A percentile compares a stretch with the other conserved stretches of the same genome.
Evolutionary conservation across 1,140 invertebrate species (phyloP).

Genomic region (Neodiprion pinetum): DNA sequence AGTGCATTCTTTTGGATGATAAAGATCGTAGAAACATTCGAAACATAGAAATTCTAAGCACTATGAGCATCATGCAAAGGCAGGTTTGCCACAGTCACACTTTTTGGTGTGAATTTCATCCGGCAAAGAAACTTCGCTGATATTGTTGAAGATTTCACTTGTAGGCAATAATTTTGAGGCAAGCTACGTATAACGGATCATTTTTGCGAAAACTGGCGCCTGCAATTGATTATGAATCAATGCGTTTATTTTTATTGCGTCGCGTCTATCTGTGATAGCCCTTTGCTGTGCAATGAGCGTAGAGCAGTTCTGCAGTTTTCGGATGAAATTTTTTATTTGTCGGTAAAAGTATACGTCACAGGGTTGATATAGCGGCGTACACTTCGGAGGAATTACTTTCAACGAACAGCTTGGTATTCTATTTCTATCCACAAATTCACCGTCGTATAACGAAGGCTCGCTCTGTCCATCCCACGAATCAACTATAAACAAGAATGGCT

Average conservation of each 20-base stretch:
- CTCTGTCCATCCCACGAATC: constrained; percentile 35
- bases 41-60: not conserved
- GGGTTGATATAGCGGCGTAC: constrained; percentile 30
- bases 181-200: constrained; percentile 30
- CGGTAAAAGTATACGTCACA: constrained; percentile 39
- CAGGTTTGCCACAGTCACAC: not conserved
- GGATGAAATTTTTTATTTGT: constrained; percentile 35
- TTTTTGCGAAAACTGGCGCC: constrained; percentile 22
- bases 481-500: constrained; percentile 33
- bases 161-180: constrained; percentile 3
- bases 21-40: not conserved
- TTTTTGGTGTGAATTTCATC: not conserved
- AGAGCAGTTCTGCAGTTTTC: constrained; percentile 24
- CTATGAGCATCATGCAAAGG: not conserved
- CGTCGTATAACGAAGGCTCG: constrained; percentile 21
- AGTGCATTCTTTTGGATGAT: not conserved
- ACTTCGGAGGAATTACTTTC: constrained; percentile 34
- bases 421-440: constrained; percentile 21
- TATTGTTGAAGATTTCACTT: not conserved
- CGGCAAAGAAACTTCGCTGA: not conserved
- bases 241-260: constrained; percentile 30
- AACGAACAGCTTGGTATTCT: constrained; percentile 20
- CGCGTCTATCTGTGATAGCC: constrained; percentile 20
- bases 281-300: constrained; percentile 17
- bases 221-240: constrained; percentile 27